A percentile compares a stretch with the other conserved stretches of the same genome.
These are phyloP conservation scores for Drosophila sproati DNA, from an alignment of 1,140 invertebrate species.

Conservation along the genomic window DNA sequence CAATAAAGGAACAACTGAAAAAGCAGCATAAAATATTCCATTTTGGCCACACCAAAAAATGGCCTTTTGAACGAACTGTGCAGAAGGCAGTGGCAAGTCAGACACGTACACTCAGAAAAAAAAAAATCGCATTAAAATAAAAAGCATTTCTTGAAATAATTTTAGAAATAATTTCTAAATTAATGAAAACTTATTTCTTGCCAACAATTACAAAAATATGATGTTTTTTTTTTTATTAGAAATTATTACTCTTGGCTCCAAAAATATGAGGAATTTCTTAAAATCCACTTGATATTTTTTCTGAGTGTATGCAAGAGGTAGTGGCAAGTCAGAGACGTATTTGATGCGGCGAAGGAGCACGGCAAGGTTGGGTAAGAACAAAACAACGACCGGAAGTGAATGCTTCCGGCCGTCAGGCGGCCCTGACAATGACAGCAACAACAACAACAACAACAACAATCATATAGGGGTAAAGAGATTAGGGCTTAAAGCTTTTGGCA, in stretches of 20 bases:
- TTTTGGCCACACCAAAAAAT: neutral
- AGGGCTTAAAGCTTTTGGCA: constrained; percentile 32
- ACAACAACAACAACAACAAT: constrained; percentile 6
- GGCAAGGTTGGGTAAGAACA: neutral
- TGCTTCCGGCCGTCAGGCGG: neutral
- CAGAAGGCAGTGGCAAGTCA: too few species aligned
- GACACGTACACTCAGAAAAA: too few species aligned
- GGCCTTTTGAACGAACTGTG: neutral
- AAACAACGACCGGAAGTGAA: neutral
- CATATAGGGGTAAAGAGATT: constrained; percentile 6
- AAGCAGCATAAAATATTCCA: neutral
- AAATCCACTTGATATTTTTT: too few species aligned
- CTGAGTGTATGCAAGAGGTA: neutral
- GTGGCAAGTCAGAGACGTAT: too few species aligned
- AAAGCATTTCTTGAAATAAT: too few species aligned
- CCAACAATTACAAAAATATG: too few species aligned
- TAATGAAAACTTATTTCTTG: too few species aligned
- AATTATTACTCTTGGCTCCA: neutral
- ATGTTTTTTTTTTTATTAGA: too few species aligned
- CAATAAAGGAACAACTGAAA: neutral
- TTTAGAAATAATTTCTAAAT: too few species aligned
- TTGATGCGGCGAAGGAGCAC: too few species aligned
- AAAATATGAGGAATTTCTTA: neutral
- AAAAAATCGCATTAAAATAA: neutral
- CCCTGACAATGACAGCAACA: neutral